Conservation (phyloP, 2,797 vertebrate genomes). For the Scomberomorus guttatus region DNA sequence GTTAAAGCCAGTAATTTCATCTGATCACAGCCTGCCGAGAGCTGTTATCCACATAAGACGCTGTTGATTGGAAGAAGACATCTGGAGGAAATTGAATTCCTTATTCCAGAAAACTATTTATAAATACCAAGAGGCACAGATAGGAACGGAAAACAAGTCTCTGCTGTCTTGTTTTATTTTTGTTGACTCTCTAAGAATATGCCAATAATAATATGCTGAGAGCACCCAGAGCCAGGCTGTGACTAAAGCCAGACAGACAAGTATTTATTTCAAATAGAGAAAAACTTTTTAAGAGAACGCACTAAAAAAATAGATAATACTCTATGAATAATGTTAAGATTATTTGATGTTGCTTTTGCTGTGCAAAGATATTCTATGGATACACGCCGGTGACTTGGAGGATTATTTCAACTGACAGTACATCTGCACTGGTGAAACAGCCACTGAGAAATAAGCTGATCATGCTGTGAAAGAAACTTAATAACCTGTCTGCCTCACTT, state of each 20-base stretch:
- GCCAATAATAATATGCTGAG: slow-evolving; percentile 7
- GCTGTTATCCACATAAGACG: slow-evolving; percentile 91
- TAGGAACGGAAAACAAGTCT: slow-evolving; percentile 31
- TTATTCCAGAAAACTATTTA: slow-evolving; percentile 27
- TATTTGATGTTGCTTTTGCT: slow-evolving; percentile 20
- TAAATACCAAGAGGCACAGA: slow-evolving; percentile 32
- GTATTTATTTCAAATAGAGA: slow-evolving; percentile 9
- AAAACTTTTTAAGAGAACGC: background rate
- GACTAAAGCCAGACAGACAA: slow-evolving; percentile 12
- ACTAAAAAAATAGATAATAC: background rate
- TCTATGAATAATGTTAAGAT: slow-evolving; percentile 31
- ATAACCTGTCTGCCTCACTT: slow-evolving; percentile 78
- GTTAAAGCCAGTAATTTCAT: slow-evolving; percentile 70
- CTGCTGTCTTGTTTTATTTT: slow-evolving; percentile 47
- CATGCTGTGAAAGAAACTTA: slow-evolving; percentile 74
- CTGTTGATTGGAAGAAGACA: slow-evolving; percentile 77
- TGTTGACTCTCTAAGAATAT: slow-evolving; percentile 21
- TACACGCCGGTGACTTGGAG: slow-evolving; percentile 44
- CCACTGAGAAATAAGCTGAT: slow-evolving; percentile 70
- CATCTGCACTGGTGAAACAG: slow-evolving; percentile 65
- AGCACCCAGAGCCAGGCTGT: background rate
- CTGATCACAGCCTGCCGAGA: slow-evolving; percentile 89
- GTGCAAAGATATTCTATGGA: slow-evolving; percentile 29
- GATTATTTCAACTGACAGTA: slow-evolving; percentile 76
- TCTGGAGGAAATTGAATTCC: slow-evolving; percentile 43